Percentiles rank a stretch among this genome's conserved stretches.
Conservation (phyloP, 1,140 invertebrate species). For the Lucilia sericata region DNA sequence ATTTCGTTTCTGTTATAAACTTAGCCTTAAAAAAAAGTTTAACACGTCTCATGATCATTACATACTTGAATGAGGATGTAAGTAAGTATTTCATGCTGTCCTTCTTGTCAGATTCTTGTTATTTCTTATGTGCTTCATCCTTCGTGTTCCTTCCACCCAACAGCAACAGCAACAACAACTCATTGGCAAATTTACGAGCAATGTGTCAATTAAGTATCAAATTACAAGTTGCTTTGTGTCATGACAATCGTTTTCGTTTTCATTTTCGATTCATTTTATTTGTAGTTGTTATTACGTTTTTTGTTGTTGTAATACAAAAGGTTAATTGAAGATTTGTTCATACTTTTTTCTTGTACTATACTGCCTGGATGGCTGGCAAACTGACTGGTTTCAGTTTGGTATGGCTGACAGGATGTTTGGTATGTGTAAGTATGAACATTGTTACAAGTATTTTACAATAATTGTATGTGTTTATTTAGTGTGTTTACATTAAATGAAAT, state of each 20-base stretch:
- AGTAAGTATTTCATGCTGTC: not conserved
- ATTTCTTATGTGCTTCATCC: not conserved
- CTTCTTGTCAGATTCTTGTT: constrained; percentile 5
- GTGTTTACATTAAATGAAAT: constrained; percentile 26
- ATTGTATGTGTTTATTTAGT: constrained; percentile 12
- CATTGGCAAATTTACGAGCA: constrained; percentile 65
- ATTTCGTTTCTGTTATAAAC: not conserved
- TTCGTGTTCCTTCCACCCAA: not conserved
- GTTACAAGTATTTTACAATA: constrained; percentile 1
- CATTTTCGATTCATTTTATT: constrained; percentile 45
- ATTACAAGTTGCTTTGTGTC: constrained; percentile 68
- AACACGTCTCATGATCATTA: not conserved
- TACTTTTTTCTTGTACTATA: constrained; percentile 28
- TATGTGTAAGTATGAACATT: not conserved
- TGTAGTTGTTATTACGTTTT: not conserved
- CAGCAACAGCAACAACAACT: no score
- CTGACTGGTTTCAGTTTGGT: not conserved
- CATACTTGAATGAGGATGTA: not conserved
- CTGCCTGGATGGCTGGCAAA: not conserved
- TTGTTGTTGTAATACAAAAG: constrained; percentile 31
- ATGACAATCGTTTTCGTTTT: constrained; percentile 51
- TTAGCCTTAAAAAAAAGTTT: no score
- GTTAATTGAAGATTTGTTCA: constrained; percentile 49
- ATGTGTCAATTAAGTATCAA: constrained; percentile 68
- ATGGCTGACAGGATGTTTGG: not conserved